Evolutionary conservation across 2,113 vertebrate species (phyloP).

Genomic region (Stercorarius parasiticus): DNA sequence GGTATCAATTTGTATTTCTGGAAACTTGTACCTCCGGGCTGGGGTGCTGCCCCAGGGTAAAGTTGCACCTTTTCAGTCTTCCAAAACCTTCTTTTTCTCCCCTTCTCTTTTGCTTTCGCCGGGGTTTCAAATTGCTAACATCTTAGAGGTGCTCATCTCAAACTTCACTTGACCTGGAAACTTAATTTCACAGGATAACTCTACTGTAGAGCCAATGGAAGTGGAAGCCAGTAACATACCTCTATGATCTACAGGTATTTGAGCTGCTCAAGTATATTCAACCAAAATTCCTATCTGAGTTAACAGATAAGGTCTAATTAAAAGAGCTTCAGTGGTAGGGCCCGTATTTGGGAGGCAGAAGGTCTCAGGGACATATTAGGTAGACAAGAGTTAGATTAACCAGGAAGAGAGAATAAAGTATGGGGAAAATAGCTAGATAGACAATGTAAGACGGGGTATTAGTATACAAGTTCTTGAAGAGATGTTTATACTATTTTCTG

Average conservation of each 20-base stretch:
- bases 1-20: background rate
- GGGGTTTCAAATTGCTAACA: background rate
- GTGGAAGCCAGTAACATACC: background rate
- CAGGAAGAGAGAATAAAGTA: background rate
- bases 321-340: background rate
- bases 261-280: background rate
- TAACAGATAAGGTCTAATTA: background rate
- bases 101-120: background rate
- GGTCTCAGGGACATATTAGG: background rate
- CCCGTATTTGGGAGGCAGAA: background rate
- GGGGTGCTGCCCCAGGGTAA: background rate
- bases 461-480: background rate
- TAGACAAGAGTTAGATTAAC: background rate
- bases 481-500: background rate
- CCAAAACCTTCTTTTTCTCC: background rate
- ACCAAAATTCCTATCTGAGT: background rate
- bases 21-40: background rate
- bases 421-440: background rate
- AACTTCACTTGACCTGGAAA: background rate
- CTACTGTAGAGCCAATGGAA: background rate
- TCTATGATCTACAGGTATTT: background rate
- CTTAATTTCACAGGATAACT: background rate
- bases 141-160: background rate
- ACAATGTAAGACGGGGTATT: background rate
- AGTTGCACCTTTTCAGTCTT: background rate